Percentiles rank a stretch among this genome's conserved stretches.
These are phyloP conservation scores for Yoshiicerus persimilis DNA, from an alignment of 1,140 invertebrate genomes.

Conservation along the genomic window DNA sequence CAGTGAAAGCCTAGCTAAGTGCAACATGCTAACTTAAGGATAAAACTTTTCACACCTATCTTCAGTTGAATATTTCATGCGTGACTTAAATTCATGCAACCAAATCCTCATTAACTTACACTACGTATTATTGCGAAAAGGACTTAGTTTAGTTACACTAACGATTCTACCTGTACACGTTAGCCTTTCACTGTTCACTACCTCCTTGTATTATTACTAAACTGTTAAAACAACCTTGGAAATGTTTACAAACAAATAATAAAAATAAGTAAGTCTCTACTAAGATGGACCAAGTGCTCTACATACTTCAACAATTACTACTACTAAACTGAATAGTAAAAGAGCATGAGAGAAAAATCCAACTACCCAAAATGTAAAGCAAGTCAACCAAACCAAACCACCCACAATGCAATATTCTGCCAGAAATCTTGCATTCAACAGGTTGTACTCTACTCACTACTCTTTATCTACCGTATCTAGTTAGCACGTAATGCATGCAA, in stretches of 20 bases:
- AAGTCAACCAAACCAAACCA: not conserved
- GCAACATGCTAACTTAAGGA: too few species aligned
- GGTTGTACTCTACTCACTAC: not conserved
- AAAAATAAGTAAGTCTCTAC: not conserved
- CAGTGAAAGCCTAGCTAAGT: not conserved
- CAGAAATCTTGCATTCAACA: not conserved
- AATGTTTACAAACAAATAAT: not conserved
- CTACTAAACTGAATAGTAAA: not conserved
- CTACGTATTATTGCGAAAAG: not conserved
- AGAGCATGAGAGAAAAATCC: not conserved
- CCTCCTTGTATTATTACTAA: not conserved
- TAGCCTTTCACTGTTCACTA: not conserved
- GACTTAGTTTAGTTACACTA: too few species aligned
- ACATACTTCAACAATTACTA: not conserved
- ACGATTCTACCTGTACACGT: not conserved
- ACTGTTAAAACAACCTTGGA: not conserved
- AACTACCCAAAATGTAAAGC: not conserved
- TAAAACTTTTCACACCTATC: not conserved
- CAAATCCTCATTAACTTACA: not conserved
- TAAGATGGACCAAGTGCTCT: not conserved
- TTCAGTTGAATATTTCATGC: not conserved
- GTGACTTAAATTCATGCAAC: conserved; percentile 16
- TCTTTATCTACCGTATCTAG: not conserved
- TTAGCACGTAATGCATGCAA: not conserved
- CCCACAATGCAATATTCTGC: not conserved